Evolutionary conservation across 2,888 invertebrate genomes (phyloP), one percentile per base, ranked within the genome.

Genomic region (Tipula lateralis): DNA sequence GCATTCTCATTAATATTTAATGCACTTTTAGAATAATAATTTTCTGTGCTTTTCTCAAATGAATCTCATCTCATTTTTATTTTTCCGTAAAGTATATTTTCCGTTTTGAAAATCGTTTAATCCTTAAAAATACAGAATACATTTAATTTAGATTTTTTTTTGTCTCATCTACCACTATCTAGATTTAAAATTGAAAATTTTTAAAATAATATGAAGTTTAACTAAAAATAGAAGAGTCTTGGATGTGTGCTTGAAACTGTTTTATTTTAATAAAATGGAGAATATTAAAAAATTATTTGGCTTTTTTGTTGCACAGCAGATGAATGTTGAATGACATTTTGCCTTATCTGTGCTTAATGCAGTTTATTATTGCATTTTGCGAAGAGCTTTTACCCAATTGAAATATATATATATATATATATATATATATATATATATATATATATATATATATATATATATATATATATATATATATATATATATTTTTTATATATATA

Each of bases 1-100:
- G 66, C 66, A 66, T 66, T 66, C 66, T 66, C 66, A 66, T 66
- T 66, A 66, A 66, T 66, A 66, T 66, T 66, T 66, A 66, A 66
- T 66, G 66, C 66, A 66, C 66, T 66, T 66, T 66, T 44, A 44
- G 19, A 24, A 24, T 9, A 2, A 7, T 66, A 24, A 16, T 66
- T 66, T 66, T 66, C 2, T 66, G 66, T 66, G 24, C 66, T 24
- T 66, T 66, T 66, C 12, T 66, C 66, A 24, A 66, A 66, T 66
- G 24, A 66, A 66, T 66, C 24, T 66, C 66, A 2, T 24, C 9
- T 44, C 16, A 4, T 16, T 44, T 44, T 16, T 44, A 16, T 16
- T 44, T 44, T 19, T 44, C 24, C 5, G 16, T 50, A n/a, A 66
- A 39, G 7, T 5, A 24, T 24, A 66, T 66, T 66, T 66, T 66